Evolutionary conservation across 1,140 invertebrate genomes (phyloP).

Genomic region (Drosophila pectinifera): DNA sequence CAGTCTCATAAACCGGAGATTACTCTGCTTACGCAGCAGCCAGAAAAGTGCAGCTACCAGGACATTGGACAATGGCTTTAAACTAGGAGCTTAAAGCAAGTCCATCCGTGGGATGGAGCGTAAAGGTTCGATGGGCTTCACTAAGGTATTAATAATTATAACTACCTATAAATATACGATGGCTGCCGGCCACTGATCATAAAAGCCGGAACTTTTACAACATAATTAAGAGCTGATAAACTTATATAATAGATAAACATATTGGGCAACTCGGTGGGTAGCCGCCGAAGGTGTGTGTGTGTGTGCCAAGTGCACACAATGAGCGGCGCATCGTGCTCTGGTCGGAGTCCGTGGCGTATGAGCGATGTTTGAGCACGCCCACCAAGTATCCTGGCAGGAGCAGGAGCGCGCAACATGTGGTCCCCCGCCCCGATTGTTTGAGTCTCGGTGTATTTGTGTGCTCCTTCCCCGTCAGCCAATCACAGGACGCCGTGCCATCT

Average conservation of each 20-base stretch:
- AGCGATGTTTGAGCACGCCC: slow-evolving; percentile 75
- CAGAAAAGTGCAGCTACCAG: slow-evolving; percentile 41
- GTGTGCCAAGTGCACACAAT: slow-evolving; percentile 50
- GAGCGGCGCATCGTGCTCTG: slow-evolving; percentile 39
- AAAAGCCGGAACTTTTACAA: slow-evolving; percentile 70
- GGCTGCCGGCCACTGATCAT: slow-evolving; percentile 49
- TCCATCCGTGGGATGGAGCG: slow-evolving; percentile 1
- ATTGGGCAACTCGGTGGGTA: slow-evolving; percentile 41
- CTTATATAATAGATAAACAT: slow-evolving; percentile 75
- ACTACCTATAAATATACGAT: slow-evolving; percentile 62
- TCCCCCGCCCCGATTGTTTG: slow-evolving; percentile 3
- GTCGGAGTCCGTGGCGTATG: slow-evolving; percentile 66
- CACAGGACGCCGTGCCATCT: slow-evolving; percentile 36
- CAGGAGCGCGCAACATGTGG: slow-evolving; percentile 68
- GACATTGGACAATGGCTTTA: slow-evolving; percentile 24
- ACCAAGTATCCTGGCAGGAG: slow-evolving; percentile 50
- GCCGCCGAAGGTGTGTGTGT: slow-evolving; percentile 35
- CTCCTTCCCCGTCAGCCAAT: slow-evolving; percentile 57
- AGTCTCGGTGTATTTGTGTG: slow-evolving; percentile 14
- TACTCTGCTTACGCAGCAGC: slow-evolving; percentile 51
- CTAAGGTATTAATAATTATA: slow-evolving; percentile 49
- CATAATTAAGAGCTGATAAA: slow-evolving; percentile 81
- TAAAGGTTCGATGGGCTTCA: slow-evolving; percentile 11
- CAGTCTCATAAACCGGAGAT: slow-evolving; percentile 76
- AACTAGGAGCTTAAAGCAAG: slow-evolving; percentile 50